Conservation (phyloP, 2,797 vertebrate genomes). For the Sandelia bainsii region DNA sequence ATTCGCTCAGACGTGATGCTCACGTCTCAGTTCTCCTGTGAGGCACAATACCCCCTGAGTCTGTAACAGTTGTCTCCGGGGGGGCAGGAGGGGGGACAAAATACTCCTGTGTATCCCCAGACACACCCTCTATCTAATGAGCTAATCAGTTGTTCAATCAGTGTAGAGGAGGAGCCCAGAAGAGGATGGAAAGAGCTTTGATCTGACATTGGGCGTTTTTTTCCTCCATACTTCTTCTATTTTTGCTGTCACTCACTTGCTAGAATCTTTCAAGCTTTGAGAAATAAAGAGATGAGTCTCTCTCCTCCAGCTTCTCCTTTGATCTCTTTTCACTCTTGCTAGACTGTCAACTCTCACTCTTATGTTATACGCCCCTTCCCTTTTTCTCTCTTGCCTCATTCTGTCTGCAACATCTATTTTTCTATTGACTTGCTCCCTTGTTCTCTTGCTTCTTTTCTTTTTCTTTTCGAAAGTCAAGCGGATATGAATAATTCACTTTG, state of each 20-base stretch:
- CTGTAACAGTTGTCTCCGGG: constrained; percentile 25
- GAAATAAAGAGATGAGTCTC: constrained; percentile 45
- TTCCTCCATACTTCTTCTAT: constrained; percentile 18
- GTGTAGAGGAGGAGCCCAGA: not conserved
- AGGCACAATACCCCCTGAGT: constrained; percentile 15
- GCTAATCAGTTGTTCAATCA: constrained; percentile 36
- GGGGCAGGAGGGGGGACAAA: constrained; percentile 39
- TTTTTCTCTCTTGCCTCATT: constrained; percentile 39
- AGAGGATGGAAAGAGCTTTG: constrained; percentile 46
- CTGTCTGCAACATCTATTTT: constrained; percentile 29
- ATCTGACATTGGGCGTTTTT: constrained; percentile 37
- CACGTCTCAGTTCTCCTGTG: constrained; percentile 12
- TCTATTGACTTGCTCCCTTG: constrained; percentile 28
- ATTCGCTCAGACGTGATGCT: constrained; percentile 8
- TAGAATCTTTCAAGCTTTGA: constrained; percentile 36
- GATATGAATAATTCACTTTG: constrained; percentile 82
- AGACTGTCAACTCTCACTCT: constrained; percentile 31
- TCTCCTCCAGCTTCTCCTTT: constrained; percentile 56
- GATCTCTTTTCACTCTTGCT: constrained; percentile 42
- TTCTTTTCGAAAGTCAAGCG: constrained; percentile 51
- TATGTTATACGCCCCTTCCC: not conserved
- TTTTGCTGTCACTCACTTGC: constrained; percentile 9
- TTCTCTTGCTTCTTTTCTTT: constrained; percentile 36
- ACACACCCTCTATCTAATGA: constrained; percentile 36
- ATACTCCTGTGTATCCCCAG: constrained; percentile 11